Conservation (phyloP, 1,140 invertebrate species). For the Drosophila neocordata region DNA sequence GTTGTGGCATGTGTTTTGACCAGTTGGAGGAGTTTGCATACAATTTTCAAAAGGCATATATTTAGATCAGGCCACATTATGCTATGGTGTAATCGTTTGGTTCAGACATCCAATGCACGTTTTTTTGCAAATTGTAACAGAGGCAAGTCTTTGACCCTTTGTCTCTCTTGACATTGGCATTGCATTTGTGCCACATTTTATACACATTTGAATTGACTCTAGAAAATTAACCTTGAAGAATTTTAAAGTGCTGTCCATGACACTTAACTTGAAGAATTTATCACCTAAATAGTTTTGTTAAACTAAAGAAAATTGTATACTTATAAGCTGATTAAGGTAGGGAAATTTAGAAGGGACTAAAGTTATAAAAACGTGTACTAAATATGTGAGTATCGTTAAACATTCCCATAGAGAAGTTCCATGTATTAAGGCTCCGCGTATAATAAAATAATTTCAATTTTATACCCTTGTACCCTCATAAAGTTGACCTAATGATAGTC, state of each 20-base stretch:
- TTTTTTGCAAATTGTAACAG: slow-evolving; percentile 60
- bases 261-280: not conserved
- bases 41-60: slow-evolving; percentile 40
- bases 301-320: no score
- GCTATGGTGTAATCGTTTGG: slow-evolving; percentile 53
- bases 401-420: no score
- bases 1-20: slow-evolving; percentile 32
- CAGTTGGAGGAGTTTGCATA: slow-evolving; percentile 21
- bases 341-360: no score
- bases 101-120: slow-evolving; percentile 54
- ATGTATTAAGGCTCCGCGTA: no score
- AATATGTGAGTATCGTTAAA: no score
- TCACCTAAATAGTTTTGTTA: not conserved
- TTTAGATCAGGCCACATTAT: slow-evolving; percentile 62
- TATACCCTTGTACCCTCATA: no score
- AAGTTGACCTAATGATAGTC: no score
- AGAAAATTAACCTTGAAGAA: not conserved
- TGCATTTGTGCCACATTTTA: not conserved
- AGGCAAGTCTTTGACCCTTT: slow-evolving; percentile 33
- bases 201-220: not conserved
- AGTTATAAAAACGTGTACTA: no score
- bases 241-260: not conserved
- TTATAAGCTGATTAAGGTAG: no score
- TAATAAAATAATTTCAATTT: no score
- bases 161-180: not conserved